Evolutionary conservation across 2,797 vertebrate genomes (phyloP), one percentile per base, ranked within the genome.

Genomic region (Macropus fuliginosus): DNA sequence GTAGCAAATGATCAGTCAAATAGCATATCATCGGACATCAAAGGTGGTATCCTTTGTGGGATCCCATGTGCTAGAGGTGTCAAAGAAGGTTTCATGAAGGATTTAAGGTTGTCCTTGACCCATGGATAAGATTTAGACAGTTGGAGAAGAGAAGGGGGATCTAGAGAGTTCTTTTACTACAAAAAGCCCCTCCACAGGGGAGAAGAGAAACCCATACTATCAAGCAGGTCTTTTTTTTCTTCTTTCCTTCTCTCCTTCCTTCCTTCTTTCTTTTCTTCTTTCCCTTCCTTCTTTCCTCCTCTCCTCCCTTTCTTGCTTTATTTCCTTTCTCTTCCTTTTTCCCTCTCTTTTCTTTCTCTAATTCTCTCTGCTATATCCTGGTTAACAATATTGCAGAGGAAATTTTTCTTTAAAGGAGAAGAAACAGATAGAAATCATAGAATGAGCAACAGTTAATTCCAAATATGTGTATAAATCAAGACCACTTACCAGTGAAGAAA

Each of bases 161-260:
- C 57, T 21, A 55, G 91, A 90, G 16, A 95, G 81, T 27, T 31
- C n/a, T 34, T 91, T 93, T 55, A n/a, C 90, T 90, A 91, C 81
- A 92, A 87, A 54, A 1, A 24, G 29, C 55, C 27, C 34, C 4
- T 66, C 46, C 29, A 12, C 8, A 27, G n/a, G 1, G 21, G 52
- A 16, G 54, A 29, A 54, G 29, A 5, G 91, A 91, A 55, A 50
- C 29, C 11, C 1, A n/a, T 29, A 50, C 89, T 11, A 57, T 31
- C 55, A 90, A 66, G 29, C 16, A 24, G 2, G 24, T n/a, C 59
- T 74, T 81, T 74, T 14, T 18, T 21, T 46, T 4, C 4, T 40
- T 40, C 16, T 3, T 40, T 40, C 34, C 16, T 28, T 21, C n/a
- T 8, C 11, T 40, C n/a, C 2, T 40, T 21, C 5, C 5, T 21